Conservation (phyloP, 2,113 vertebrate genomes). For the Alces alces region DNA sequence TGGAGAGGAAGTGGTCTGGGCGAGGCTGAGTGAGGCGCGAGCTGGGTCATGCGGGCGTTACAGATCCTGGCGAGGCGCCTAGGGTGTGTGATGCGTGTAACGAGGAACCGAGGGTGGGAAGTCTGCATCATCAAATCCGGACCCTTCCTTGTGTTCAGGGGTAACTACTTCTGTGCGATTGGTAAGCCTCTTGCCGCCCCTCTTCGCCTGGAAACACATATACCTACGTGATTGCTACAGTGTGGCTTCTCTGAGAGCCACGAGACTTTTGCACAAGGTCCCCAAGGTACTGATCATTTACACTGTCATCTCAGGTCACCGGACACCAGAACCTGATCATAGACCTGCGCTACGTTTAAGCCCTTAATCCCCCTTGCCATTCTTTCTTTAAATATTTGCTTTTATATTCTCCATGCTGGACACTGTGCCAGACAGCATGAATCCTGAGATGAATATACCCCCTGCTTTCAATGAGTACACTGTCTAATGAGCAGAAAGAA, state of each 20-base stretch:
- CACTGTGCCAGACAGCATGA: background rate
- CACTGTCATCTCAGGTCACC: background rate
- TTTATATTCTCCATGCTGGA: background rate
- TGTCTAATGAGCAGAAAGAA: background rate
- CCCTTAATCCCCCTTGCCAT: background rate
- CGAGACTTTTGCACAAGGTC: background rate
- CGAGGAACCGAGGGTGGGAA: background rate
- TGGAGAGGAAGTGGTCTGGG: background rate
- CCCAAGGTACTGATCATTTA: background rate
- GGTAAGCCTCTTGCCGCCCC: background rate
- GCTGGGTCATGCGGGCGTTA: rapidly evolving
- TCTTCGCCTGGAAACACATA: background rate
- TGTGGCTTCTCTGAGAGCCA: background rate
- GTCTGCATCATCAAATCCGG: background rate
- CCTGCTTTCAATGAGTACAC: background rate
- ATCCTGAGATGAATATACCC: background rate
- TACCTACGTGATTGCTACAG: background rate
- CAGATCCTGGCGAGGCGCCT: rapidly evolving
- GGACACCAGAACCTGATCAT: background rate
- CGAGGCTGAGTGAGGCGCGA: background rate
- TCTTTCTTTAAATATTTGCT: background rate
- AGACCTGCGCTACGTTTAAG: background rate
- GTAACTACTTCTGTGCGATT: too few species aligned
- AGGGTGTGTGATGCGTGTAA: rapidly evolving
- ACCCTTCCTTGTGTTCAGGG: background rate